Conservation (phyloP, 2,113 vertebrate species). For the Phyllostomus hastatus region DNA sequence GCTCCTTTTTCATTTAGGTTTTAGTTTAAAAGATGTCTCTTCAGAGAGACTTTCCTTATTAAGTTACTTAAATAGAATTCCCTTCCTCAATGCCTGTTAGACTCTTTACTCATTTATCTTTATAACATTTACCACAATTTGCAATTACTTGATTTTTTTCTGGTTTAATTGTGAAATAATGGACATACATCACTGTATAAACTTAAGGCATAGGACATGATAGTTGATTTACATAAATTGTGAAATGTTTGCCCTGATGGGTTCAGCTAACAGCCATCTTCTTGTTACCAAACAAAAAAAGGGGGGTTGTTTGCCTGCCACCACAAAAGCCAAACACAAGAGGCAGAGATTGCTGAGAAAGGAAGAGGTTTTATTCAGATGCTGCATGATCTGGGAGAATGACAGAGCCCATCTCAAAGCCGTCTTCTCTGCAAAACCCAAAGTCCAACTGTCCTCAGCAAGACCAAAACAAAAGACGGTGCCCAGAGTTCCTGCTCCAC, state of each 20-base stretch:
- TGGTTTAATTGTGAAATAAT: not conserved
- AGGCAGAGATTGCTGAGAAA: no score
- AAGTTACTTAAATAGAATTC: not conserved
- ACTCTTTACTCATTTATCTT: not conserved
- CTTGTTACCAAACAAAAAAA: not conserved
- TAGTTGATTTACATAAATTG: not conserved
- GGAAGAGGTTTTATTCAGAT: no score
- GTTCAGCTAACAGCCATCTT: not conserved
- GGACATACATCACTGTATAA: not conserved
- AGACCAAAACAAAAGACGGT: no score
- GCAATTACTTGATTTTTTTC: not conserved
- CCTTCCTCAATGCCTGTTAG: not conserved
- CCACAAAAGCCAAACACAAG: no score
- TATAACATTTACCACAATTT: not conserved
- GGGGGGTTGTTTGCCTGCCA: no score
- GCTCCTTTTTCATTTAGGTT: not conserved
- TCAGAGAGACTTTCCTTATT: not conserved
- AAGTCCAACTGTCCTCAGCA: no score
- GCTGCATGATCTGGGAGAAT: no score
- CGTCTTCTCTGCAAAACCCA: no score
- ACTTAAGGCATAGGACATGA: not conserved
- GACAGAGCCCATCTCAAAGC: no score
- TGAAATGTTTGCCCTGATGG: not conserved
- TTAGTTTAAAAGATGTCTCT: not conserved
- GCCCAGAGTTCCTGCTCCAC: no score